Base-by-base conservation (phyloP, 1,140 invertebrate genomes). In the Epicauta chinensis region DNA sequence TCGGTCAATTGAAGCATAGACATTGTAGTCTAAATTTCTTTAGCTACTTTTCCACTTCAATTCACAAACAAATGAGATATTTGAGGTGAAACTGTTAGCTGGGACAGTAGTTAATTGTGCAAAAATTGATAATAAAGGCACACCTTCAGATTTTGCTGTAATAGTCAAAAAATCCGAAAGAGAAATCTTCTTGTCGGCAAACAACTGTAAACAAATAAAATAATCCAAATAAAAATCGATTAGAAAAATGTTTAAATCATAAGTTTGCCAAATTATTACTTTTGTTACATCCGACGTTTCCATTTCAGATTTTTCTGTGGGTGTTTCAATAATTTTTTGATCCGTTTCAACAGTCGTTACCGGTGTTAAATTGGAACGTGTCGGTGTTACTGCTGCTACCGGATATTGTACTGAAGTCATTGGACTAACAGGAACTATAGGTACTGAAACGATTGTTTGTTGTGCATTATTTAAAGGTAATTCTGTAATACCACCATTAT, bases 131-230 rank as follows among this genome's bases (percentile, higher is more conserved):
- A 23, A 23, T 23, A 23, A 23, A 23, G 23, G 23, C 61, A 40
- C 54, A 64, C 62, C 62, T 56, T 52, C 44, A 31, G 44, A 29
- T 54, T 56, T 58, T 3, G 53, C 59, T 11, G 63, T 56, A 14
- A 63, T 39, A 52, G 51, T 59, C 13, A 65, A 43, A 53, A 54
- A 65, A 41, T 65, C 63, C 10, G 59, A 54, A 17, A 65, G 51
- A 30, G 43, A 55, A 30, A 65, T 65, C 53, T 60, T 65, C 43
- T 63, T 58, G 16, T 65, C 63, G 15, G 53, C 56, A 58, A 65
- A 61, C 4, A 65, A 40, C 63, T 65, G 50, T 12, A 64, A 64
- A n/a, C n/a, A n/a, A n/a, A n/a, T n/a, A n/a, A n/a, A n/a, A 38
- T 43, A 47, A 37, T 36, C 10, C 37, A 29, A 49, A 36, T 3